Evolutionary conservation across 2,797 vertebrate species (phyloP).

Genomic region (Ciconia nigra): DNA sequence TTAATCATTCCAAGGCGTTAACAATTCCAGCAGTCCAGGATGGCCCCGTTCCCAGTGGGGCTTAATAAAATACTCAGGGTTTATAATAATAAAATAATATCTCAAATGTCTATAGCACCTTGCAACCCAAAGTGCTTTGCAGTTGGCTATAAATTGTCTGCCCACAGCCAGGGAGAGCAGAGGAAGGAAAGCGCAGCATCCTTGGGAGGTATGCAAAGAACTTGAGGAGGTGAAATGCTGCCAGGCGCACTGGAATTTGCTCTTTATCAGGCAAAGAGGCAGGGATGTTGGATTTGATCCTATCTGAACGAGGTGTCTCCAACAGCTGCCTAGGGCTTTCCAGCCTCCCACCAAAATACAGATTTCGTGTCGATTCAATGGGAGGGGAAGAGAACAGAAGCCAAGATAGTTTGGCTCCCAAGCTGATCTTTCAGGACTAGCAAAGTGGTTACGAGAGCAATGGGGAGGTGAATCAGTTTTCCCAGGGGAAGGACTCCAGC

Average conservation of each 20-base stretch:
- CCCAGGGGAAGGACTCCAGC: neutral
- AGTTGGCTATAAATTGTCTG: constrained; percentile 24
- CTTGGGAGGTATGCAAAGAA: constrained; percentile 38
- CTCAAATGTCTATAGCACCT: constrained; percentile 44
- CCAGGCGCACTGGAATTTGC: constrained; percentile 23
- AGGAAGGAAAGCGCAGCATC: constrained; percentile 15
- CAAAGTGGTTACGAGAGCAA: neutral
- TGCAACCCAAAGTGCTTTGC: constrained; percentile 12
- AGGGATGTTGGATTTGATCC: constrained; percentile 1
- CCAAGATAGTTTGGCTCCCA: neutral
- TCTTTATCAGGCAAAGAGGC: neutral
- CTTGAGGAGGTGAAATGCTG: constrained; percentile 12
- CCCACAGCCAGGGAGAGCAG: neutral
- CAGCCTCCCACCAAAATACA: neutral
- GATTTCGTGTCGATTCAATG: neutral
- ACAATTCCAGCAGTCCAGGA: constrained; percentile 63
- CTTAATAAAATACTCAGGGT: constrained; percentile 61
- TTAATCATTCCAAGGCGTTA: constrained; percentile 64
- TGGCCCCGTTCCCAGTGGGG: constrained; percentile 55
- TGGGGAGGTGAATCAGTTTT: neutral
- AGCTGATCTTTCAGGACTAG: neutral
- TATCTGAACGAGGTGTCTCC: neutral
- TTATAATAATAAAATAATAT: constrained; percentile 51
- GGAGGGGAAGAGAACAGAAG: neutral
- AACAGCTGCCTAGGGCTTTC: neutral